phyloP scores from a whole-genome alignment of 2,888 invertebrate genomes.

The Agrochola litura region DNA sequence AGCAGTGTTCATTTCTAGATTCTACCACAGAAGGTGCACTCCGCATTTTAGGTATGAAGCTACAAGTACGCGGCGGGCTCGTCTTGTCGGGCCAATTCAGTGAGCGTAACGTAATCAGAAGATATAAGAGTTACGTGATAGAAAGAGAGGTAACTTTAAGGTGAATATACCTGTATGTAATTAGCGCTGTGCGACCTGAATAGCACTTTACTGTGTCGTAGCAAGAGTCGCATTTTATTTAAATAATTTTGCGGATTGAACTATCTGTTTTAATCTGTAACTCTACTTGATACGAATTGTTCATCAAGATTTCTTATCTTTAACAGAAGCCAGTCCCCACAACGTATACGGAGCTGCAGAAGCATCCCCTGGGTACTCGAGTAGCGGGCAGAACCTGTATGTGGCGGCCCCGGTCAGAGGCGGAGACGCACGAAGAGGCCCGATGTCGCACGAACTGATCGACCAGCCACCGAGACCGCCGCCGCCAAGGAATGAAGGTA shows the following conservation, averaged over 20 bases:
- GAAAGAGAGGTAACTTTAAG: no score
- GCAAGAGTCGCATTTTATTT: no score
- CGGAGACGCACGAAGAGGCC: constrained; percentile 79
- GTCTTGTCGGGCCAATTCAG: no score
- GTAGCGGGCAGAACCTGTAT: constrained; percentile 95
- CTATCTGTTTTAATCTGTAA: no score
- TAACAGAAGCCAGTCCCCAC: constrained; percentile 81
- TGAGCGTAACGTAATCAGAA: no score
- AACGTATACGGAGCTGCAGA: constrained; percentile 80
- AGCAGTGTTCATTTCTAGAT: background rate
- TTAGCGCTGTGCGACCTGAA: no score
- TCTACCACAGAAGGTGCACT: background rate
- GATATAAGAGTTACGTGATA: no score
- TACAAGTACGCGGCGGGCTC: no score
- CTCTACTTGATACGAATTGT: background rate
- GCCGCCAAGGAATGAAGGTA: constrained; percentile 96
- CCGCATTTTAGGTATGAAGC: no score
- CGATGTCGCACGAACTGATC: constrained; percentile 82
- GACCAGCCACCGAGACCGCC: constrained; percentile 96
- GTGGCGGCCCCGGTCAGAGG: constrained; percentile 96
- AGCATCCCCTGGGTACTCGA: constrained; percentile 91
- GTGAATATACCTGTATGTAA: no score
- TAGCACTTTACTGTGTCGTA: no score
- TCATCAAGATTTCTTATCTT: background rate
- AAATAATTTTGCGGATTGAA: no score